Conservation (phyloP, 2,113 vertebrate genomes). For the Chamaetylas fuelleborni region DNA sequence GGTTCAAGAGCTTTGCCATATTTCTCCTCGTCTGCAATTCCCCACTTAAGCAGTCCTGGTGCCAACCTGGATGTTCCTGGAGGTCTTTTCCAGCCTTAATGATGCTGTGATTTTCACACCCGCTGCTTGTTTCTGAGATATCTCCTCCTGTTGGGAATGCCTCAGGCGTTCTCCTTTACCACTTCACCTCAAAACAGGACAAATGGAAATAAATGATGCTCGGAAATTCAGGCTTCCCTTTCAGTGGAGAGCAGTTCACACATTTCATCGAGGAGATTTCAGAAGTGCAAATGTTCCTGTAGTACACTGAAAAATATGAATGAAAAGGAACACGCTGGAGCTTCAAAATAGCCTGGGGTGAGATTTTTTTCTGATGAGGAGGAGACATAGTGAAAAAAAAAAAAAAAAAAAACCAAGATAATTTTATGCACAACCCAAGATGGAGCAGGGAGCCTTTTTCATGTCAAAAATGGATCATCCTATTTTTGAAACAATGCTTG, state of each 20-base stretch:
- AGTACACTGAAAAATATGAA: conserved; percentile 33
- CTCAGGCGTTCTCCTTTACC: not conserved
- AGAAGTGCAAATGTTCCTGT: not conserved
- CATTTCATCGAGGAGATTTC: not conserved
- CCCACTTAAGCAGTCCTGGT: not conserved
- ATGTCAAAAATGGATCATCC: not conserved
- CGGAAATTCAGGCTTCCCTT: not conserved
- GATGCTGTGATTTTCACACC: not conserved
- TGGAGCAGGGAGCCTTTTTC: not conserved
- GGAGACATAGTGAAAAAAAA: not conserved
- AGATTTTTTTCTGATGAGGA: not conserved
- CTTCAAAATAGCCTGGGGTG: conserved; percentile 46
- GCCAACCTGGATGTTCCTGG: not conserved
- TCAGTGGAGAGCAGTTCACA: not conserved
- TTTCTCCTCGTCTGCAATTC: not conserved
- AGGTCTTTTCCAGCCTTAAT: not conserved
- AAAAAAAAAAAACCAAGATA: not conserved
- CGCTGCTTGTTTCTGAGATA: not conserved
- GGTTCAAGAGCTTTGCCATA: not conserved
- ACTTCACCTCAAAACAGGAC: not conserved
- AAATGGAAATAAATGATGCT: not conserved
- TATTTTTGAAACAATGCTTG: not conserved
- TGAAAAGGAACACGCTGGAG: conserved; percentile 9
- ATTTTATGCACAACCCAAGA: not conserved
- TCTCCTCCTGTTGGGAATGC: not conserved